These are phyloP conservation scores for Trachurus trachurus DNA, from an alignment of 2,797 vertebrate species.

Conservation along the genomic window DNA sequence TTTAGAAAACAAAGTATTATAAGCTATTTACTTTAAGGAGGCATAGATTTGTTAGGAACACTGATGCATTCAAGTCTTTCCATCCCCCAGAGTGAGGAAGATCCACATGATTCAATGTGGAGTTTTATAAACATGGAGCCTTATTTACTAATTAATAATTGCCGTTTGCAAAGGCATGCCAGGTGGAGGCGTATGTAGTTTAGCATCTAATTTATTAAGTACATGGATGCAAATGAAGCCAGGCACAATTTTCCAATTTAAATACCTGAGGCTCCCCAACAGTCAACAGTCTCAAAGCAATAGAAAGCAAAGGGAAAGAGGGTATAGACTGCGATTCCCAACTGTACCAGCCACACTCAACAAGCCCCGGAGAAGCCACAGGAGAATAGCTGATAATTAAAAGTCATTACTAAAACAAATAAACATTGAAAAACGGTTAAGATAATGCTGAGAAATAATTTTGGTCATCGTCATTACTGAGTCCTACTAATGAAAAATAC, in stretches of 20 bases:
- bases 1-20: neutral
- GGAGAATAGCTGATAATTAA: slow-evolving; percentile 26
- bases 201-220: slow-evolving; percentile 37
- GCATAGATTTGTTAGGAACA: slow-evolving; percentile 16
- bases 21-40: neutral
- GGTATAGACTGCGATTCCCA: slow-evolving; percentile 25
- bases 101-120: slow-evolving; percentile 2
- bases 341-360: slow-evolving; percentile 17
- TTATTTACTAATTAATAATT: slow-evolving; percentile 36
- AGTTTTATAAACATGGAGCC: slow-evolving; percentile 7
- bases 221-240: slow-evolving; percentile 42
- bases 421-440: slow-evolving; percentile 5
- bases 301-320: slow-evolving; percentile 19
- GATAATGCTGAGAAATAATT: slow-evolving; percentile 10
- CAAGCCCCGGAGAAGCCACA: slow-evolving; percentile 15
- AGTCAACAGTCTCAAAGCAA: slow-evolving; percentile 36
- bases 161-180: slow-evolving; percentile 27
- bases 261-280: slow-evolving; percentile 39
- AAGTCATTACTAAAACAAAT: slow-evolving; percentile 29
- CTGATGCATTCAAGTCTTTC: neutral
- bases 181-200: slow-evolving; percentile 26
- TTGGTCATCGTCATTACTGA: neutral
- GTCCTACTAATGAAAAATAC: slow-evolving; percentile 8
- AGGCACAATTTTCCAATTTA: slow-evolving; percentile 35
- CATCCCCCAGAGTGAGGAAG: slow-evolving; percentile 1